These are phyloP conservation scores for Porites australiensis DNA, from an alignment of 64 coral and sea anemone species.

Conservation along the genomic window DNA sequence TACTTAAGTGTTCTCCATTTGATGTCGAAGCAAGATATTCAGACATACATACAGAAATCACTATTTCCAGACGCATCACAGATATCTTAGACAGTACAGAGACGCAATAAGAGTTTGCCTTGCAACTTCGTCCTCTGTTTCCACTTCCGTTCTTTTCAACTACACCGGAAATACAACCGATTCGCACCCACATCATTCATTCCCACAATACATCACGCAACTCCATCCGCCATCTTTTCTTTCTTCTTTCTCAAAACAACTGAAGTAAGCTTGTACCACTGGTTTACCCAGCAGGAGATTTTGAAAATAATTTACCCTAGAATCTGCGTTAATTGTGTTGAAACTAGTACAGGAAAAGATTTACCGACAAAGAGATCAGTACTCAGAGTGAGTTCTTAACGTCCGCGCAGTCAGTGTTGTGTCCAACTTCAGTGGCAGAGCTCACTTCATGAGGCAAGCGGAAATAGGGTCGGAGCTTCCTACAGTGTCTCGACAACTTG, in stretches of 20 bases:
- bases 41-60: not conserved
- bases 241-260: constrained; percentile 49
- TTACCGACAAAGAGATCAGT: not conserved
- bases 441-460: not conserved
- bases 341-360: not conserved
- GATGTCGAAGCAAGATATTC: not conserved
- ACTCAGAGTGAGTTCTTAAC: not conserved
- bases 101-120: not conserved
- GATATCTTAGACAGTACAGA: not conserved
- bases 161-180: constrained; percentile 63
- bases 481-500: not conserved
- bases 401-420: not conserved
- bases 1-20: not conserved
- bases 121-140: not conserved
- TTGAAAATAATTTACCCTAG: constrained; percentile 34
- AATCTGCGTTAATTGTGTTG: not conserved
- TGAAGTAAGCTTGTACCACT: constrained; percentile 62
- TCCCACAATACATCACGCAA: constrained; percentile 67
- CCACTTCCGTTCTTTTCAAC: constrained; percentile 54
- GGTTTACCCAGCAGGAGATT: constrained; percentile 59
- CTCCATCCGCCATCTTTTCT: constrained; percentile 72
- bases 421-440: not conserved
- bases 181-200: constrained; percentile 55
- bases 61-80: not conserved
- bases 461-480: constrained; percentile 28